Conservation (phyloP, 2,797 vertebrate genomes). For the Anabacerthia variegaticeps region DNA sequence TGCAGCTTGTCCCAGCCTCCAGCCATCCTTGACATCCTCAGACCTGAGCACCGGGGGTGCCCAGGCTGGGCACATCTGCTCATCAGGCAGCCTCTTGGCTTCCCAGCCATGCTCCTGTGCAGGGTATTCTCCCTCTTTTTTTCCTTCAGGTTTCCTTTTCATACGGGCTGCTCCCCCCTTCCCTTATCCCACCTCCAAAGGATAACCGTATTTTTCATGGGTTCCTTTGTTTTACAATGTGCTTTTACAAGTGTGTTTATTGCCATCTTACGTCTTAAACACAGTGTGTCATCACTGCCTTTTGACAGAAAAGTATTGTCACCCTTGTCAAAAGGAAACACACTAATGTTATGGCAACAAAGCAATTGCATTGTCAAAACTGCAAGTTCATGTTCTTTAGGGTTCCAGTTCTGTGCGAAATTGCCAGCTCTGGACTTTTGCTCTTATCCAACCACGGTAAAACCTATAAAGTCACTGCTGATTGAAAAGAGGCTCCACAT, state of each 20-base stretch:
- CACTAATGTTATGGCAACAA: not conserved
- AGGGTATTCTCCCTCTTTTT: not conserved
- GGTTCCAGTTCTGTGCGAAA: not conserved
- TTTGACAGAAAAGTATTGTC: not conserved
- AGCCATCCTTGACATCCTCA: not conserved
- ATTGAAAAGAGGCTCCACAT: not conserved
- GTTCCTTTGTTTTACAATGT: not conserved
- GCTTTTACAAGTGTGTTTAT: not conserved
- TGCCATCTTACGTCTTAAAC: not conserved
- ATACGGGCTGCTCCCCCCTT: not conserved
- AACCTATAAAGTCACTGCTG: not conserved
- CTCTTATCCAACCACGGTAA: not conserved
- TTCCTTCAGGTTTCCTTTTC: not conserved
- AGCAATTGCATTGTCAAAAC: not conserved
- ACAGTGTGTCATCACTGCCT: not conserved
- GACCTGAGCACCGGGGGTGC: not conserved
- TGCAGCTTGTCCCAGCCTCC: not conserved
- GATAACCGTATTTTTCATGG: not conserved
- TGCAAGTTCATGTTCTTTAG: not conserved
- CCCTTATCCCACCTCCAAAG: not conserved
- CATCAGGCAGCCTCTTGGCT: not conserved
- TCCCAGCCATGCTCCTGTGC: rapidly evolving
- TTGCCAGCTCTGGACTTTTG: not conserved
- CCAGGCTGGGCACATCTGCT: rapidly evolving
- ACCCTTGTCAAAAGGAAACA: not conserved